phyloP scores from a whole-genome alignment of 1,140 invertebrate species.

The Battus philenor region DNA sequence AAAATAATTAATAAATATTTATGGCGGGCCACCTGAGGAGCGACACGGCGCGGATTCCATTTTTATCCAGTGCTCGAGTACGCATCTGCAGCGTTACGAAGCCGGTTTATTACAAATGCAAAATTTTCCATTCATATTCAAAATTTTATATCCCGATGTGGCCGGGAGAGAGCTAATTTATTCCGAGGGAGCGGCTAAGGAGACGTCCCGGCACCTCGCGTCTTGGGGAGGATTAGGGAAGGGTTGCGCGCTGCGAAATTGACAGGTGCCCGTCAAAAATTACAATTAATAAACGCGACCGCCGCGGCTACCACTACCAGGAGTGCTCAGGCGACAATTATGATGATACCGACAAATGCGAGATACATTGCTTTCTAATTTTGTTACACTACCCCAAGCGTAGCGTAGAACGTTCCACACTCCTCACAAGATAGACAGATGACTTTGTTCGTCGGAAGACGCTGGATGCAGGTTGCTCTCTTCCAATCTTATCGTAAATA shows the following conservation, averaged over 20 bases:
- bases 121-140: constrained; percentile 92
- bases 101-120: constrained; percentile 86
- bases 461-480: too few relatives aligned
- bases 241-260: constrained; percentile 68
- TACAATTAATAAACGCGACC: constrained; percentile 74
- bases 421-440: too few relatives aligned
- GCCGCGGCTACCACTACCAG: constrained; percentile 35
- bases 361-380: too few relatives aligned
- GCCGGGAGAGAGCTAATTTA: constrained; percentile 79
- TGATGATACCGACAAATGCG: constrained; percentile 4
- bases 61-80: constrained; percentile 63
- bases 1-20: constrained; percentile 77
- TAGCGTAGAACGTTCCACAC: too few relatives aligned
- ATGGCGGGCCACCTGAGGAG: constrained; percentile 69
- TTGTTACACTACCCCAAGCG: too few relatives aligned
- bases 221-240: constrained; percentile 70
- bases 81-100: constrained; percentile 66
- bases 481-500: too few relatives aligned
- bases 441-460: too few relatives aligned
- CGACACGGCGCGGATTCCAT: constrained; percentile 51
- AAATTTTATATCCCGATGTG: constrained; percentile 89
- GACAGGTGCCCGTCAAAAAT: constrained; percentile 74
- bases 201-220: constrained; percentile 55
- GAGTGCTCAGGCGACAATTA: constrained; percentile 17
- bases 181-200: constrained; percentile 73